Evolutionary conservation across 2,888 invertebrate species (phyloP).

Genomic region (Lithophane socia): DNA sequence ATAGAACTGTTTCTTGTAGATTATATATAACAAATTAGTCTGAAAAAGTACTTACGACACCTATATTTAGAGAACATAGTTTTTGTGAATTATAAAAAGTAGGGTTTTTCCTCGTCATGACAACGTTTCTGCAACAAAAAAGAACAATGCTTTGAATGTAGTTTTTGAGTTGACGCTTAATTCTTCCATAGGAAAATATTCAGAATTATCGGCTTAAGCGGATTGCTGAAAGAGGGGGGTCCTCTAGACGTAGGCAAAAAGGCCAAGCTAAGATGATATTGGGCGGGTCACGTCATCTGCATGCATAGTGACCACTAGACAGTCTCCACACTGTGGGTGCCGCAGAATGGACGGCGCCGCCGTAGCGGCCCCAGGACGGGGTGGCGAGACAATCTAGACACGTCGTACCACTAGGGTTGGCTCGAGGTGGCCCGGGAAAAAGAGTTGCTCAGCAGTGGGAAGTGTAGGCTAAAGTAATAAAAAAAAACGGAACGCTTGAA

Average conservation of each 20-base stretch:
- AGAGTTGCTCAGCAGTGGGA: no score
- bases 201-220: neutral
- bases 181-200: slow-evolving; percentile 12
- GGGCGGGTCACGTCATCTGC: no score
- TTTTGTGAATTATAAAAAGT: slow-evolving; percentile 45
- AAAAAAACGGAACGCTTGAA: neutral
- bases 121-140: slow-evolving; percentile 39
- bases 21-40: slow-evolving; percentile 9
- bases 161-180: slow-evolving; percentile 28
- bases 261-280: no score
- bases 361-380: no score
- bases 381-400: no score
- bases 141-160: slow-evolving; percentile 33
- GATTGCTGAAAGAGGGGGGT: neutral
- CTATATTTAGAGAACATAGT: slow-evolving; percentile 31
- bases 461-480: no score
- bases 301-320: no score
- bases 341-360: no score
- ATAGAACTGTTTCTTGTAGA: slow-evolving; percentile 4
- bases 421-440: no score
- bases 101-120: slow-evolving; percentile 35
- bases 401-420: no score
- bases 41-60: slow-evolving; percentile 18
- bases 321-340: no score
- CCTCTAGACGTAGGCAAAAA: no score